A percentile compares a stretch with the other conserved stretches of the same genome.
These are phyloP conservation scores for Rallus crepitans DNA, from an alignment of 2,797 vertebrate genomes.

Conservation along the genomic window DNA sequence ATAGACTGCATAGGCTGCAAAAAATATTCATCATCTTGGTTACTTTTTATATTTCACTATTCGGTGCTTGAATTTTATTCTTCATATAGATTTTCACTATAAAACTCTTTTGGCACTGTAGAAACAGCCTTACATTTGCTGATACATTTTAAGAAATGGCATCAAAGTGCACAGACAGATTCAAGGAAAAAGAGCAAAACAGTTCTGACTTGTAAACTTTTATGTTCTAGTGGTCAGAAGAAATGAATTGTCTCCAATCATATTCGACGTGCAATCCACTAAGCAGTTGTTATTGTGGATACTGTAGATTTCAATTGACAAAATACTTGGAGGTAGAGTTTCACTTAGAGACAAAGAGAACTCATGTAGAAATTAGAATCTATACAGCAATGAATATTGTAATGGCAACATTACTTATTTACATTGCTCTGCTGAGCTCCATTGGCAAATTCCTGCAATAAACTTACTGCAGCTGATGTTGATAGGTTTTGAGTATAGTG, in stretches of 20 bases:
- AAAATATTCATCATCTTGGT: neutral
- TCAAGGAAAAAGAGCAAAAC: neutral
- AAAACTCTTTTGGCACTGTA: neutral
- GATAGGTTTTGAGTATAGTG: neutral
- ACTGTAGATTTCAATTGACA: neutral
- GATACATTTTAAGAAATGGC: neutral
- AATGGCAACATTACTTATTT: constrained; percentile 2
- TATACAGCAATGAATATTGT: neutral
- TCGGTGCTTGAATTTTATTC: neutral
- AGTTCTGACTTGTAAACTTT: constrained; percentile 14
- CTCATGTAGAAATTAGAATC: neutral
- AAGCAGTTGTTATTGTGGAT: neutral
- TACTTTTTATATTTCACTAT: neutral
- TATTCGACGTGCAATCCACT: neutral
- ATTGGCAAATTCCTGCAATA: neutral
- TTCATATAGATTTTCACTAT: neutral
- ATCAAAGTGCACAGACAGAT: neutral
- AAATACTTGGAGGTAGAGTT: neutral
- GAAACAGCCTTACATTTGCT: neutral
- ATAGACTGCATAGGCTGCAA: neutral
- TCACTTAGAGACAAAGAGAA: neutral
- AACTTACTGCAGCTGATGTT: neutral
- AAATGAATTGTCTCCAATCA: neutral
- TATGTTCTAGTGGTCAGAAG: neutral
- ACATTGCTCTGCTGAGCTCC: neutral